These are phyloP conservation scores for Anagyrus pseudococci DNA, from an alignment of 2,888 invertebrate genomes.

Conservation along the genomic window DNA sequence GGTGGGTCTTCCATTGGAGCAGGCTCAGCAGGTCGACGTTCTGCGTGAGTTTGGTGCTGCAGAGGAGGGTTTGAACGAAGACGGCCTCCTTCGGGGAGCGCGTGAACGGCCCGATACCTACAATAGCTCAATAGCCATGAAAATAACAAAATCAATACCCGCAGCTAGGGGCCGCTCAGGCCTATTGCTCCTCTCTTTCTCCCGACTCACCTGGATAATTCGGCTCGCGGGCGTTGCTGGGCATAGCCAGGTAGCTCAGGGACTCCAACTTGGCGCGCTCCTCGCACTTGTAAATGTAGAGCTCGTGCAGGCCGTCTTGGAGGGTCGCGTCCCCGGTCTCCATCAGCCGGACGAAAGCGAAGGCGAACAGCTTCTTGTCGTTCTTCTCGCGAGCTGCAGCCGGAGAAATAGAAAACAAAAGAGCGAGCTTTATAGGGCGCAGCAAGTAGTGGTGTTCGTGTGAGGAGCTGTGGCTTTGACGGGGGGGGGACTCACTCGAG, in stretches of 20 bases:
- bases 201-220: constrained; percentile 51
- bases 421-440: no score
- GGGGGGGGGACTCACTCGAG: constrained; percentile 84
- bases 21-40: constrained; percentile 89
- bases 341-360: constrained; percentile 89
- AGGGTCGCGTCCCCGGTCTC: constrained; percentile 90
- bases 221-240: constrained; percentile 58
- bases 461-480: no score
- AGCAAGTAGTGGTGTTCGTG: no score
- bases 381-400: constrained; percentile 81
- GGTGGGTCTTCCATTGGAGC: constrained; percentile 90
- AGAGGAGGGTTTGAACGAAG: constrained; percentile 81
- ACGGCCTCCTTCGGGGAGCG: constrained; percentile 86
- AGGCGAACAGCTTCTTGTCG: constrained; percentile 90
- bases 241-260: constrained; percentile 63
- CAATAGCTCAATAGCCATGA: no score
- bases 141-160: no score
- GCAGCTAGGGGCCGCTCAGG: no score
- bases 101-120: constrained; percentile 66
- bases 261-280: constrained; percentile 75
- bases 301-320: constrained; percentile 84
- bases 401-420: constrained; percentile 45
- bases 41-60: constrained; percentile 96
- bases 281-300: constrained; percentile 94
- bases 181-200: no score